These are phyloP conservation scores for Agrypnia vestita DNA, from an alignment of 1,140 invertebrate species.

Conservation along the genomic window DNA sequence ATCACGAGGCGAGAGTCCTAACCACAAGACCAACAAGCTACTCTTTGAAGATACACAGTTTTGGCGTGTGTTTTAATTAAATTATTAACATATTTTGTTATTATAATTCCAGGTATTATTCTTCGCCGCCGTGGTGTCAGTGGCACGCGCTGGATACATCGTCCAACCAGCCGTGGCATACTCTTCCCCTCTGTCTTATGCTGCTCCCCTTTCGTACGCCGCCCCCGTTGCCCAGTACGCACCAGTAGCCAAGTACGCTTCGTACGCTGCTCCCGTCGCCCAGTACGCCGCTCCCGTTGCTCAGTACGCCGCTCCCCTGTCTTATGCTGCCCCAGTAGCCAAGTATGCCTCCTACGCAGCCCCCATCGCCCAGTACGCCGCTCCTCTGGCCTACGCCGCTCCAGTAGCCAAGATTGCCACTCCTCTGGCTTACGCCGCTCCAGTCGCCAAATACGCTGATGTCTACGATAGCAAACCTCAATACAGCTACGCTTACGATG, in stretches of 20 bases:
- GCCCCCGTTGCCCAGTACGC: slow-evolving; percentile 61
- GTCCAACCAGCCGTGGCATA: slow-evolving; percentile 56
- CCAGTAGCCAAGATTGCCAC: slow-evolving; percentile 52
- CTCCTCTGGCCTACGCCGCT: slow-evolving; percentile 46
- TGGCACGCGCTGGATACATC: slow-evolving; percentile 66
- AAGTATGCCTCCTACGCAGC: slow-evolving; percentile 66
- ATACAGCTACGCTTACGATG: slow-evolving; percentile 80
- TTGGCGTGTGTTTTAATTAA: too few relatives aligned
- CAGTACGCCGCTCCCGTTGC: slow-evolving; percentile 58
- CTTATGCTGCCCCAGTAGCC: slow-evolving; percentile 66
- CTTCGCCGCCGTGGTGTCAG: slow-evolving; percentile 67
- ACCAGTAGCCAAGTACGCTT: slow-evolving; percentile 58
- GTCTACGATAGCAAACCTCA: slow-evolving; percentile 78
- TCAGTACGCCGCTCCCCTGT: slow-evolving; percentile 64
- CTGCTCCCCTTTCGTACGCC: slow-evolving; percentile 50
- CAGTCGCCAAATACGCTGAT: slow-evolving; percentile 64
- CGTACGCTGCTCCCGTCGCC: slow-evolving; percentile 55
- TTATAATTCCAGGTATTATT: slow-evolving; percentile 67
- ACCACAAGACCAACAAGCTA: too few relatives aligned
- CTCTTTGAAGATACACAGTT: too few relatives aligned
- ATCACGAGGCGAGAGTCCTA: too few relatives aligned
- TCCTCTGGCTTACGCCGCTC: slow-evolving; percentile 53
- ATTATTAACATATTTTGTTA: too few relatives aligned
- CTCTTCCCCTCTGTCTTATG: slow-evolving; percentile 55
- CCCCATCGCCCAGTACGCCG: slow-evolving; percentile 60